These are phyloP conservation scores for Oegoconia quadripuncta DNA, from an alignment of 2,888 invertebrate genomes.

Conservation along the genomic window DNA sequence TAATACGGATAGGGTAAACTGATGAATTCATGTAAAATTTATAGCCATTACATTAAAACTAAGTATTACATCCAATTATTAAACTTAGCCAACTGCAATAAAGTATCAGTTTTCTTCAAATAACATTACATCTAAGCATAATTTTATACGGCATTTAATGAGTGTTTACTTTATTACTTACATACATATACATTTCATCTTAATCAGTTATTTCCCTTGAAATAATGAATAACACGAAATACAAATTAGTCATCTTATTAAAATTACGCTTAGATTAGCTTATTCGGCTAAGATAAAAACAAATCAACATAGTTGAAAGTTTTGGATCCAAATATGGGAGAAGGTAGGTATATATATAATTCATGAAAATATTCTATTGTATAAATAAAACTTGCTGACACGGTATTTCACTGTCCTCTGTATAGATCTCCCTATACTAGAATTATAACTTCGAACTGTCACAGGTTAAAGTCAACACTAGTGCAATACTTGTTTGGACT, in stretches of 20 bases:
- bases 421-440: conserved; percentile 3
- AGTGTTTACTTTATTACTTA: conserved; percentile 31
- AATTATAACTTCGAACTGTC: neutral
- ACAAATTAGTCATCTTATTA: conserved; percentile 13
- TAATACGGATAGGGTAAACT: neutral
- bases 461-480: conserved; percentile 34
- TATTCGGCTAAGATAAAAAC: too few species aligned
- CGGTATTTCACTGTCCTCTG: neutral
- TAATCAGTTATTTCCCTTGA: conserved; percentile 26
- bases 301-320: too few species aligned
- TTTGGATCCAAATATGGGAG: too few species aligned
- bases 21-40: too few species aligned
- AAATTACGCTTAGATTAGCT: too few species aligned
- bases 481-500: conserved; percentile 67
- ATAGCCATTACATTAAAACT: too few species aligned
- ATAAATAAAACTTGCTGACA: too few species aligned
- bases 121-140: conserved; percentile 40
- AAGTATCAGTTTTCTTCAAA: neutral
- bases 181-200: conserved; percentile 20
- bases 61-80: neutral
- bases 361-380: too few species aligned
- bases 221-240: conserved; percentile 4
- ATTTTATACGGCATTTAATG: conserved; percentile 37
- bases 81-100: too few species aligned
- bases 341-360: too few species aligned